Evolutionary conservation across 2,113 vertebrate genomes (phyloP).

Genomic region (Cricetomys ansorgei): DNA sequence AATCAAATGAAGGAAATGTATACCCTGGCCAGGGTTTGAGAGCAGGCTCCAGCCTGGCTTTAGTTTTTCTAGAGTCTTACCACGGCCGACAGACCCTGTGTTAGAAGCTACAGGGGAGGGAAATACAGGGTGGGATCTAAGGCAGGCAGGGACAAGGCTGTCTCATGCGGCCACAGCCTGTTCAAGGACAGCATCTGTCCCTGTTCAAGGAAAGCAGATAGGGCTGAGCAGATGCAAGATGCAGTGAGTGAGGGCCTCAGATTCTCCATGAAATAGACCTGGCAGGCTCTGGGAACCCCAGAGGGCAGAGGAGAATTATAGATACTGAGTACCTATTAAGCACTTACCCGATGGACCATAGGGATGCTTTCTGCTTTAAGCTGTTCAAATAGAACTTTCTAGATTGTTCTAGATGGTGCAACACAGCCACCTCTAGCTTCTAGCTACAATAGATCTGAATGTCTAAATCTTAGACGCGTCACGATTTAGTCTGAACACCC

Average conservation of each 20-base stretch:
- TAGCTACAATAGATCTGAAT: background rate
- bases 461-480: background rate
- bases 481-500: background rate
- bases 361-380: background rate
- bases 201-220: fast-evolving
- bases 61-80: background rate
- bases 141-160: background rate
- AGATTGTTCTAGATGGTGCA: background rate
- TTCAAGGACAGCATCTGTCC: fast-evolving
- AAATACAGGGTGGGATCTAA: background rate
- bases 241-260: fast-evolving
- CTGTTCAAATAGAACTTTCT: background rate
- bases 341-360: background rate
- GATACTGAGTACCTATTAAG: background rate
- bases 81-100: no score
- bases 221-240: background rate
- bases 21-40: background rate
- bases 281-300: background rate
- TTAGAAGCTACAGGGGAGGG: fast-evolving
- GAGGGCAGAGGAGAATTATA: background rate
- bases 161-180: fast-evolving
- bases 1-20: fast-evolving
- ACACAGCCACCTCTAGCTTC: fast-evolving
- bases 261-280: background rate
- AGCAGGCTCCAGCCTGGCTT: background rate